phyloP scores from a whole-genome alignment of 2,888 invertebrate genomes.

The Tethea ocularis region DNA sequence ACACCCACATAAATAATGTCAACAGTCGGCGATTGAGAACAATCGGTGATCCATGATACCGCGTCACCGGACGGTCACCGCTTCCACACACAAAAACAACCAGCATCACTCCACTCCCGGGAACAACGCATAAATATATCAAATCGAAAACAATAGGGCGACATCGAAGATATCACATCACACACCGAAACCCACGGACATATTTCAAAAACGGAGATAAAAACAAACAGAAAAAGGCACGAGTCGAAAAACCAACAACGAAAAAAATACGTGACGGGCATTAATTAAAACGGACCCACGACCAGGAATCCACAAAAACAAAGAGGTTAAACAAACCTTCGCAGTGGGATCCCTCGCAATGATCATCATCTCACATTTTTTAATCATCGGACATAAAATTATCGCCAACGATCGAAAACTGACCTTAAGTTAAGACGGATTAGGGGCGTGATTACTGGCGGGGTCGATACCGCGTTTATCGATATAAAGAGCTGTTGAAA shows the following conservation, averaged over 20 bases:
- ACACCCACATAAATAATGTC: conserved; percentile 67
- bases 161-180: conserved; percentile 79
- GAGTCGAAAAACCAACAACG: conserved; percentile 67
- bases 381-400: conserved; percentile 75
- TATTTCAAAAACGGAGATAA: conserved; percentile 79
- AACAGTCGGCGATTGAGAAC: conserved; percentile 58
- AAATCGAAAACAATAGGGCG: conserved; percentile 82
- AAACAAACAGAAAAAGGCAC: conserved; percentile 56
- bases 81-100: conserved; percentile 52
- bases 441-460: conserved; percentile 46
- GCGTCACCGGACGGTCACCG: conserved; percentile 67
- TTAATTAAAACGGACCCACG: conserved; percentile 84
- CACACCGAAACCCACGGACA: conserved; percentile 73
- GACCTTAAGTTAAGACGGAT: conserved; percentile 44
- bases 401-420: conserved; percentile 49
- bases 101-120: conserved; percentile 70
- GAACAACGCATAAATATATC: conserved; percentile 81
- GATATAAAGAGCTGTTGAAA: conserved; percentile 77
- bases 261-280: conserved; percentile 84
- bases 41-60: conserved; percentile 64
- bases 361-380: conserved; percentile 82
- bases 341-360: conserved; percentile 81
- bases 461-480: conserved; percentile 34
- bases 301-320: conserved; percentile 81
- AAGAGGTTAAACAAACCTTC: conserved; percentile 81